Evolutionary conservation across 1,140 invertebrate genomes (phyloP).

Genomic region (Penaeus vannamei): DNA sequence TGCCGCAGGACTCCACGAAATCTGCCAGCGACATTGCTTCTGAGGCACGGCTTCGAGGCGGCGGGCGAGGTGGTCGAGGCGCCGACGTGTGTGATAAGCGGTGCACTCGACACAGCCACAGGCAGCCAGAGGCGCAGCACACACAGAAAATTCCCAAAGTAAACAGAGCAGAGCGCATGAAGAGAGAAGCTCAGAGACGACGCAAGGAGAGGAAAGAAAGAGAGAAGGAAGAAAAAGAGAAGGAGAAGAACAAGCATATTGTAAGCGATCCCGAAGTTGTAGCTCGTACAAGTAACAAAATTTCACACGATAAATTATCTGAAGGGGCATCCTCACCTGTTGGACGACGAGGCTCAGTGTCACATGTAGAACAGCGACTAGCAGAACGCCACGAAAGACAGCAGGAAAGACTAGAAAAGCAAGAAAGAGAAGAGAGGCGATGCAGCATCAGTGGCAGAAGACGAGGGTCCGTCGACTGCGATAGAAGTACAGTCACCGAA

Average conservation of each 20-base stretch:
- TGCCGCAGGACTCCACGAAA: conserved; percentile 33
- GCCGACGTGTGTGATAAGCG: conserved; percentile 47
- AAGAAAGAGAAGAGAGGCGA: conserved; percentile 48
- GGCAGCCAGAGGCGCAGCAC: conserved; percentile 56
- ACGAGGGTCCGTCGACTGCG: conserved; percentile 34
- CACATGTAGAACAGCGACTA: conserved; percentile 66
- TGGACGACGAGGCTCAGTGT: conserved; percentile 59
- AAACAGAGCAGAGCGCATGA: conserved; percentile 66
- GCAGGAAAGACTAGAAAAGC: conserved; percentile 59
- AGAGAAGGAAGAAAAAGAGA: conserved; percentile 60
- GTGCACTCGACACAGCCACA: conserved; percentile 56
- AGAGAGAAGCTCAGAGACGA: conserved; percentile 64
- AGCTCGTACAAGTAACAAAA: conserved; percentile 41
- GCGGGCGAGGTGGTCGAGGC: conserved; percentile 54
- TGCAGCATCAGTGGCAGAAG: conserved; percentile 37
- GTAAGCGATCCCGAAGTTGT: conserved; percentile 6
- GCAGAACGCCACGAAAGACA: conserved; percentile 64
- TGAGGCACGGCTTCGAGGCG: conserved; percentile 50
- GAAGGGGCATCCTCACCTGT: conserved; percentile 52
- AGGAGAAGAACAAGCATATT: conserved; percentile 23
- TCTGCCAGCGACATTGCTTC: conserved; percentile 26
- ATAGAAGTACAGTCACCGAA: conserved; percentile 44
- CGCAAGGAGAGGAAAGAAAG: conserved; percentile 63
- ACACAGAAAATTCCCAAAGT: conserved; percentile 65
- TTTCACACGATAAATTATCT: conserved; percentile 47